phyloP scores from a whole-genome alignment of 2,888 invertebrate species.

The Andrena camellia region DNA sequence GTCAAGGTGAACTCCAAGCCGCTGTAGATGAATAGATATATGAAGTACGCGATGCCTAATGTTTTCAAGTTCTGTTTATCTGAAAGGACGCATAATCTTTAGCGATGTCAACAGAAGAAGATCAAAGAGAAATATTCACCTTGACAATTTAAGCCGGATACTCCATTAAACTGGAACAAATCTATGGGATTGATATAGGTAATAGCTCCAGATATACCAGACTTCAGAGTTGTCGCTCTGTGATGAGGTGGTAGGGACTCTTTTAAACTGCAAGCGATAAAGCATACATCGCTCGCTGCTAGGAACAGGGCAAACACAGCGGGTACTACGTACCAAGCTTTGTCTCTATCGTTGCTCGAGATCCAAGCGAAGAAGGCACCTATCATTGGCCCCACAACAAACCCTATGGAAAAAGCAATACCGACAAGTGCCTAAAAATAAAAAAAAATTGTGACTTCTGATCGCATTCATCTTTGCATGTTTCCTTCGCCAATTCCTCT shows the following conservation, averaged over 20 bases:
- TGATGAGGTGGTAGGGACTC: slow-evolving; percentile 93
- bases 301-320: slow-evolving; percentile 92
- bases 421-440: slow-evolving; percentile 96
- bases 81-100: slow-evolving; percentile 74
- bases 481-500: slow-evolving; percentile 14
- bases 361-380: slow-evolving; percentile 94
- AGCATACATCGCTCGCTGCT: slow-evolving; percentile 91
- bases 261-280: slow-evolving; percentile 90
- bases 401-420: slow-evolving; percentile 98
- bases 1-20: slow-evolving; percentile 99
- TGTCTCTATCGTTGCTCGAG: slow-evolving; percentile 87
- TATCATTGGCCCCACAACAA: slow-evolving; percentile 97
- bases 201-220: slow-evolving; percentile 89
- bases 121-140: slow-evolving; percentile 72
- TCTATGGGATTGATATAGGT: slow-evolving; percentile 88
- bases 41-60: slow-evolving; percentile 93
- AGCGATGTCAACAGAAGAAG: neutral
- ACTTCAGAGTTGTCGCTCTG: slow-evolving; percentile 89
- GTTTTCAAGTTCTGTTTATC: slow-evolving; percentile 89
- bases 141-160: slow-evolving; percentile 82
- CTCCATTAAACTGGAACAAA: slow-evolving; percentile 87
- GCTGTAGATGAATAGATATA: slow-evolving; percentile 97
- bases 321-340: slow-evolving; percentile 92
- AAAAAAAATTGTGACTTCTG: slow-evolving; percentile 1
- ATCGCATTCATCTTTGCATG: neutral